phyloP scores from a whole-genome alignment of 2,888 invertebrate species.

The Hypercompe scribonia region DNA sequence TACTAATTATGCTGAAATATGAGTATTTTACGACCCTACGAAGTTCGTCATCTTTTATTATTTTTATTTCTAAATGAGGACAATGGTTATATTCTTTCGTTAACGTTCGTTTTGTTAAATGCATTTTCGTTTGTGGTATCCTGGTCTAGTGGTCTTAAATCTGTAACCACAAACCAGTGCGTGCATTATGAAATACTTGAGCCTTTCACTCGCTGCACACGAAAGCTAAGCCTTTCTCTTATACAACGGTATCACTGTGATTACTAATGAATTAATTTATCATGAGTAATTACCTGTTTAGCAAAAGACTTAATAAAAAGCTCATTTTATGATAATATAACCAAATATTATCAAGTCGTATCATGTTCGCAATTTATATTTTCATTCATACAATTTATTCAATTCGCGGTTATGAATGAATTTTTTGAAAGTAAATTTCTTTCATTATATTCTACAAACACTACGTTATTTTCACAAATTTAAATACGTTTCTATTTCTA shows the following conservation, averaged over 20 bases:
- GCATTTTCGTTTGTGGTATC: neutral
- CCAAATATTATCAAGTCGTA: neutral
- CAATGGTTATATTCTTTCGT: neutral
- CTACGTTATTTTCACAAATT: neutral
- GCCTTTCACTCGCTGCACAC: constrained; percentile 60
- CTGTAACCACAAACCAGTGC: constrained; percentile 42
- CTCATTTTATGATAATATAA: neutral
- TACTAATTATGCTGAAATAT: neutral
- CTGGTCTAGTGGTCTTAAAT: constrained; percentile 8
- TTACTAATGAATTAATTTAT: constrained; percentile 40
- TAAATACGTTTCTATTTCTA: neutral
- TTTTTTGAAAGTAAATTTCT: neutral
- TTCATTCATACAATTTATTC: neutral
- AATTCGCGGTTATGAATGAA: neutral
- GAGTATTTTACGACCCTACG: neutral
- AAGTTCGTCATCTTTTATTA: neutral
- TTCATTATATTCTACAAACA: neutral
- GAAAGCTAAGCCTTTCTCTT: constrained; percentile 58
- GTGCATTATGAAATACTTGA: constrained; percentile 53
- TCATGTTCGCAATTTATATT: constrained; percentile 6
- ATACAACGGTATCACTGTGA: constrained; percentile 52
- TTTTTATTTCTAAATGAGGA: neutral
- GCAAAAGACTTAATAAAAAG: constrained; percentile 11
- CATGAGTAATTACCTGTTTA: constrained; percentile 31
- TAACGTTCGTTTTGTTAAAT: neutral